These are phyloP conservation scores for Peribatodes rhomboidaria DNA, from an alignment of 2,888 invertebrate species.

Conservation along the genomic window DNA sequence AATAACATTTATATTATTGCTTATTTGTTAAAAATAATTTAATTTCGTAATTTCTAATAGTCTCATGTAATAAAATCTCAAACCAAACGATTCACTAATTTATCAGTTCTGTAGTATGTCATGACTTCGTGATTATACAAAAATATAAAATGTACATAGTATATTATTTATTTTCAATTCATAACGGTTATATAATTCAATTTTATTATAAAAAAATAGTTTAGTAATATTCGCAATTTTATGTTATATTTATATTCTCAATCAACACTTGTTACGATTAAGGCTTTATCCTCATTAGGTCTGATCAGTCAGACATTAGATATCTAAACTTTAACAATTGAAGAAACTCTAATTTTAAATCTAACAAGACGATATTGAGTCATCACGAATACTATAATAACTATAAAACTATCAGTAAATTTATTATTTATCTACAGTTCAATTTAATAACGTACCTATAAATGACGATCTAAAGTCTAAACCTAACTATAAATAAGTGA, in stretches of 20 bases:
- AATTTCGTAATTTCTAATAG: slow-evolving; percentile 78
- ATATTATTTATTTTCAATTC: slow-evolving; percentile 58
- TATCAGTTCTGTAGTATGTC: slow-evolving; percentile 77
- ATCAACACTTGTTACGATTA: slow-evolving; percentile 28
- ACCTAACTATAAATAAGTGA: slow-evolving; percentile 56
- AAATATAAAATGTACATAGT: slow-evolving; percentile 70
- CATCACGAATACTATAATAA: slow-evolving; percentile 58
- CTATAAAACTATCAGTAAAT: slow-evolving; percentile 49
- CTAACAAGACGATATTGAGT: slow-evolving; percentile 57
- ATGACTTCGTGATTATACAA: slow-evolving; percentile 71
- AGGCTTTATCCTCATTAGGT: slow-evolving; percentile 21
- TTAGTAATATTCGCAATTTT: slow-evolving; percentile 25
- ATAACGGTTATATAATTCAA: slow-evolving; percentile 68
- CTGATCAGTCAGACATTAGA: slow-evolving; percentile 17
- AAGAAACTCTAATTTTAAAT: slow-evolving; percentile 41
- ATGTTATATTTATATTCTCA: slow-evolving; percentile 24
- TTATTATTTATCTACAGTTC: slow-evolving; percentile 63
- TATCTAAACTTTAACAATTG: slow-evolving; percentile 24
- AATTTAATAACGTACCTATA: slow-evolving; percentile 59
- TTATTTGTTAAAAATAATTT: slow-evolving; percentile 80
- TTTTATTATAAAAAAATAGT: slow-evolving; percentile 39
- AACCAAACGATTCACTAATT: slow-evolving; percentile 66
- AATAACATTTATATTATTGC: slow-evolving; percentile 70
- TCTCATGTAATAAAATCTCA: slow-evolving; percentile 78
- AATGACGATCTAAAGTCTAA: slow-evolving; percentile 56